Conservation (phyloP, 2,888 invertebrate genomes). For the Pristionchus japonicus region DNA sequence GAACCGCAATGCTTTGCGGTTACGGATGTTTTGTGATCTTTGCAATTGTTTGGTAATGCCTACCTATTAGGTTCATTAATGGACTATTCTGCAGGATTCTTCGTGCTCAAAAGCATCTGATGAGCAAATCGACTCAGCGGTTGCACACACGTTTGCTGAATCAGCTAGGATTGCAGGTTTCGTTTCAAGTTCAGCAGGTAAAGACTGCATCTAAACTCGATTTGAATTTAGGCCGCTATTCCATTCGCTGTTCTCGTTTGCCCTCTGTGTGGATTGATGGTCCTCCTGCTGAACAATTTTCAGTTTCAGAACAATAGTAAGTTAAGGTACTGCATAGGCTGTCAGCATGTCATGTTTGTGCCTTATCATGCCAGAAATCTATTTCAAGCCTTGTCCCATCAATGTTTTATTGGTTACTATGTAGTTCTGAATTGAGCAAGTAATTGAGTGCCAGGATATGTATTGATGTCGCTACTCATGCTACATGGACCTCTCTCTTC, state of each 20-base stretch:
- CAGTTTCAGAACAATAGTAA: background rate
- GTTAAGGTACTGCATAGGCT: too few relatives aligned
- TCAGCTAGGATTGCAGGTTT: background rate
- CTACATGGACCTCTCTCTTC: background rate
- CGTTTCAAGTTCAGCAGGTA: background rate
- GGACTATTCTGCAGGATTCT: background rate
- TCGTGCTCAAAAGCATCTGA: background rate
- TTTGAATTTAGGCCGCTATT: background rate
- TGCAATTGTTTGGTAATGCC: background rate
- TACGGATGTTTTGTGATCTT: background rate
- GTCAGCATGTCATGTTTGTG: too few relatives aligned
- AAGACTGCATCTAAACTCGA: too few relatives aligned
- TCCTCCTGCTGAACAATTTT: background rate
- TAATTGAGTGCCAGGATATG: background rate
- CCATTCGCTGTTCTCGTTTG: background rate
- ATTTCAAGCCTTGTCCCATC: too few relatives aligned
- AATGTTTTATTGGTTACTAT: too few relatives aligned
- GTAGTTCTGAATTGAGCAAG: background rate
- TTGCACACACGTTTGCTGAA: background rate
- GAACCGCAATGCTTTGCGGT: background rate
- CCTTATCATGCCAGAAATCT: too few relatives aligned
- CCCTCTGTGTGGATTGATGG: background rate
- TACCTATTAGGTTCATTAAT: too few relatives aligned
- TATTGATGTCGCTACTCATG: background rate
- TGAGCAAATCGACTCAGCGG: background rate